Evolutionary conservation across 2,113 vertebrate species (phyloP).

Genomic region (Falco punctatus): DNA sequence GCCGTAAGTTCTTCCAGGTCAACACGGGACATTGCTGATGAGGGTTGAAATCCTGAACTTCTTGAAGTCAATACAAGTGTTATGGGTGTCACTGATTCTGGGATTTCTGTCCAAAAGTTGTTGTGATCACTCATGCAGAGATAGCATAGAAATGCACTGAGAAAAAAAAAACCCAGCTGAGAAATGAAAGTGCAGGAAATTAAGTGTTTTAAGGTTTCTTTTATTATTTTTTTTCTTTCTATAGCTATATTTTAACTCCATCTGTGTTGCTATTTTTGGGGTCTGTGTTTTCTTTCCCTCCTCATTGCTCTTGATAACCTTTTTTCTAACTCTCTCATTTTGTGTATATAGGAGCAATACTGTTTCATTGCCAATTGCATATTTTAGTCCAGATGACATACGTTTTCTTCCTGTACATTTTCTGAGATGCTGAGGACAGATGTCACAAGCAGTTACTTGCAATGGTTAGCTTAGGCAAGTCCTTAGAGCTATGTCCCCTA

Average conservation of each 20-base stretch:
- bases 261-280: not conserved
- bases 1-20: not conserved
- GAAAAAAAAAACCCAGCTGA: not conserved
- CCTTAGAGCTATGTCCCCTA: not conserved
- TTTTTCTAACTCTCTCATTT: not conserved
- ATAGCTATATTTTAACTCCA: not conserved
- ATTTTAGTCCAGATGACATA: not conserved
- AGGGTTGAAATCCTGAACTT: not conserved
- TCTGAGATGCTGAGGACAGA: not conserved
- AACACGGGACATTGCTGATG: not conserved
- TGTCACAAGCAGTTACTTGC: not conserved
- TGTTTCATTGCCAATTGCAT: not conserved
- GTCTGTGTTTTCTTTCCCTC: not conserved
- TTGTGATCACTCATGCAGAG: not conserved
- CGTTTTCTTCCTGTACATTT: not conserved
- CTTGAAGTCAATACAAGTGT: not conserved
- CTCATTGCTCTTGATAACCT: not conserved
- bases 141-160: not conserved
- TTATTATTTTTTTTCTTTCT: not conserved
- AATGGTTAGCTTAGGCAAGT: not conserved
- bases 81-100: not conserved
- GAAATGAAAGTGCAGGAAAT: not conserved
- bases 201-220: not conserved
- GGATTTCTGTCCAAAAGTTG: not conserved
- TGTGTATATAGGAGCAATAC: not conserved